phyloP scores from a whole-genome alignment of 2,888 invertebrate genomes.

The Adineta ricciae region DNA sequence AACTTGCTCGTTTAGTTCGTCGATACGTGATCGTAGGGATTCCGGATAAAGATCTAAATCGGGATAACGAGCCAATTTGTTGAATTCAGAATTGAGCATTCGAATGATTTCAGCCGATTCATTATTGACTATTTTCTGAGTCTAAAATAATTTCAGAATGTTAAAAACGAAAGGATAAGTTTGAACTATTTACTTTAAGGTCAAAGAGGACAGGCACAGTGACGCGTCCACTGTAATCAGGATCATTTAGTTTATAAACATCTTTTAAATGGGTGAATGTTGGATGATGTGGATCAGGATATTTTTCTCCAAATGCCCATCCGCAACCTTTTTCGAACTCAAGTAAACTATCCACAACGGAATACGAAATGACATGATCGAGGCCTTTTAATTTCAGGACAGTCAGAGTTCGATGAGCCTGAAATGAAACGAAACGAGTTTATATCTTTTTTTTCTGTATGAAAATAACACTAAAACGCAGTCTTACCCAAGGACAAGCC shows the following conservation, averaged over 20 bases:
- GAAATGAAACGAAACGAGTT: no score
- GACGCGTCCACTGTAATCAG: slow-evolving; percentile 40
- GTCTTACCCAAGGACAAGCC: slow-evolving; percentile 45
- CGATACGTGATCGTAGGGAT: slow-evolving; percentile 39
- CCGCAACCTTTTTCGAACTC: slow-evolving; percentile 40
- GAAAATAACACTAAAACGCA: no score
- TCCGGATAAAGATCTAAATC: slow-evolving; percentile 43
- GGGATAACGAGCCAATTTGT: slow-evolving; percentile 41
- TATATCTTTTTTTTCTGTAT: no score
- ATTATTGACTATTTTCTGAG: slow-evolving; percentile 43
- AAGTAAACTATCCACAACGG: slow-evolving; percentile 42
- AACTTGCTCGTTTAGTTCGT: slow-evolving; percentile 42
- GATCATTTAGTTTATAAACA: slow-evolving; percentile 19
- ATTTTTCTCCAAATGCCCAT: slow-evolving; percentile 40
- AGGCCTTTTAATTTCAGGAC: slow-evolving; percentile 43
- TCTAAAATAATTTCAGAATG: slow-evolving; percentile 13
- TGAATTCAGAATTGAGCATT: slow-evolving; percentile 45
- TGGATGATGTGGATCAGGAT: slow-evolving; percentile 38
- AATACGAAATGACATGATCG: slow-evolving; percentile 40
- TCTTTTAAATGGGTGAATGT: not conserved
- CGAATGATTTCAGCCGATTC: slow-evolving; percentile 47
- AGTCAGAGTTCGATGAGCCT: slow-evolving; percentile 41
- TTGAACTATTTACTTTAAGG: slow-evolving; percentile 39
- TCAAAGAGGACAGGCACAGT: slow-evolving; percentile 46
- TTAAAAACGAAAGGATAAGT: no score